These are phyloP conservation scores for Canis aureus DNA, from an alignment of 2,113 vertebrate species.

Conservation along the genomic window DNA sequence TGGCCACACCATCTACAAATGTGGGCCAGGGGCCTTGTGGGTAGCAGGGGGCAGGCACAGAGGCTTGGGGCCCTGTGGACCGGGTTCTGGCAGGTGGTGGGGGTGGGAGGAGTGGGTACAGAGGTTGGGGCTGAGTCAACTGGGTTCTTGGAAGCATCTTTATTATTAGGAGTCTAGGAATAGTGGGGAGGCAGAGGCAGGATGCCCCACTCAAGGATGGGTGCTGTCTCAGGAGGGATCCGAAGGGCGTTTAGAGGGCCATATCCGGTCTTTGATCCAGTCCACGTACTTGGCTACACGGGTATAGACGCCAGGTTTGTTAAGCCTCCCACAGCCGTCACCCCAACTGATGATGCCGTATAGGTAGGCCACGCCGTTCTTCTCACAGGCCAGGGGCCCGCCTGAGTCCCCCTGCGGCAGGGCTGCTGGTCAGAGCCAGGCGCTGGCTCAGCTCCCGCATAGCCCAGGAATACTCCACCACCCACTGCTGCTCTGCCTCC, in stretches of 20 bases:
- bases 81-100: too few relatives aligned
- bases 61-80: too few relatives aligned
- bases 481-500: neutral
- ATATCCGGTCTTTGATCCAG: conserved; percentile 94
- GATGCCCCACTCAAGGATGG: fast-evolving
- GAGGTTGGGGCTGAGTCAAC: neutral
- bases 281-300: conserved; percentile 92
- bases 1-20: neutral
- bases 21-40: fast-evolving
- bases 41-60: neutral
- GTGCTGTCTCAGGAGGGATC: conserved; percentile 32
- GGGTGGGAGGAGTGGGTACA: too few relatives aligned
- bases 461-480: fast-evolving
- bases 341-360: conserved; percentile 98
- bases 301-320: conserved; percentile 96
- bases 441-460: neutral
- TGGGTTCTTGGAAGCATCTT: neutral
- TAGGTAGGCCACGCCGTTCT: conserved; percentile 90
- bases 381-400: conserved; percentile 93
- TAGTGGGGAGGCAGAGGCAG: fast-evolving
- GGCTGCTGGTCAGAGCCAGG: neutral
- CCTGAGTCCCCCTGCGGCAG: conserved; percentile 95
- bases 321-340: conserved; percentile 91
- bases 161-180: conserved; percentile 21
- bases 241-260: neutral